A percentile compares a stretch with the other conserved stretches of the same genome.
Conservation (phyloP, 1,140 invertebrate species). For the Brachionus manjavacas region DNA sequence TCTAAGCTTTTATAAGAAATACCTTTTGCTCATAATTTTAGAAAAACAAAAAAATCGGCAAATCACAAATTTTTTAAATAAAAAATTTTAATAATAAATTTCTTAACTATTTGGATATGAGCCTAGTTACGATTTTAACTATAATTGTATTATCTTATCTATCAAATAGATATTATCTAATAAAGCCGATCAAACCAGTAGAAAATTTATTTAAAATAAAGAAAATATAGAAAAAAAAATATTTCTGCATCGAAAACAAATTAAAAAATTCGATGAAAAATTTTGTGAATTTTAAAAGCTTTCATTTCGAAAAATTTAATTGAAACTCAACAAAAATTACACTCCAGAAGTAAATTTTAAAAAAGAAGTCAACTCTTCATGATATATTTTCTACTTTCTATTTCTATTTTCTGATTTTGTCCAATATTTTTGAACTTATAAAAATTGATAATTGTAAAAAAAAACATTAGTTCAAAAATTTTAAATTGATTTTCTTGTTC, state of each 20-base stretch:
- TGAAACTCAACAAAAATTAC: too few species aligned
- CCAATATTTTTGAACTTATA: too few species aligned
- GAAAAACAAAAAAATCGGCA: not conserved
- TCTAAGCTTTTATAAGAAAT: not conserved
- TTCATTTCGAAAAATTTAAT: too few species aligned
- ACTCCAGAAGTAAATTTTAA: too few species aligned
- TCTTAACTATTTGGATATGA: not conserved
- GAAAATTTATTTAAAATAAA: not conserved
- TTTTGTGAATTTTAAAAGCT: too few species aligned
- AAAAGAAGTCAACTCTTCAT: too few species aligned
- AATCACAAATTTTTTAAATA: not conserved
- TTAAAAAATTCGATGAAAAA: too few species aligned
- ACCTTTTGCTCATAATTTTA: not conserved
- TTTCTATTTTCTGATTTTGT: too few species aligned
- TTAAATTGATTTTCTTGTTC: too few species aligned
- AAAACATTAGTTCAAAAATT: too few species aligned
- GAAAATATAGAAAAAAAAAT: not conserved
- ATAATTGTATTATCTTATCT: not conserved
- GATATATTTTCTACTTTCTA: too few species aligned
- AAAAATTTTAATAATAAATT: not conserved
- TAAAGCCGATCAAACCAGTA: not conserved
- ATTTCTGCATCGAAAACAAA: not conserved
- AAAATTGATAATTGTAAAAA: too few species aligned
- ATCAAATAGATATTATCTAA: not conserved
- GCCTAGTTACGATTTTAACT: not conserved